Evolutionary conservation across 2,797 vertebrate genomes (phyloP), one percentile per base, ranked within the genome.

Genomic region (Lophura swinhoii): DNA sequence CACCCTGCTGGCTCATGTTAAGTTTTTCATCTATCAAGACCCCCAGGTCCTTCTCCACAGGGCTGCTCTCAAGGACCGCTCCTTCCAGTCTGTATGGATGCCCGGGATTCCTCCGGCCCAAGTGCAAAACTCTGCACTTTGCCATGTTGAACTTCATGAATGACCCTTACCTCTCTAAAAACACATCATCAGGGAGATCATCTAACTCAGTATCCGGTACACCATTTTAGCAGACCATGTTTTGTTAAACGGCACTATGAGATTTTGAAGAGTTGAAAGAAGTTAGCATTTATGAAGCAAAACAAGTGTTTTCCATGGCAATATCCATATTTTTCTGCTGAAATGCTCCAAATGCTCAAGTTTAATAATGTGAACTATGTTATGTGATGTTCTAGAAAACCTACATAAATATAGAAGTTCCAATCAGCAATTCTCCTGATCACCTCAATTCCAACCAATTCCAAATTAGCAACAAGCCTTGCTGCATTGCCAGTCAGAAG

Each of bases 121-220:
- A n/a, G n/a, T n/a, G n/a, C n/a, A n/a, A n/a, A n/a, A n/a, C n/a
- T n/a, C n/a, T n/a, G n/a, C n/a, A n/a, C n/a, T n/a, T n/a, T n/a
- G n/a, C n/a, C n/a, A n/a, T n/a, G n/a, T n/a, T n/a, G n/a, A n/a
- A n/a, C n/a, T n/a, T n/a, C n/a, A n/a, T n/a, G n/a, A n/a, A 87
- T 84, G 79, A 84, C 91, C 87, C 86, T 44, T 87, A 84, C 12
- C 31, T 63, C 67, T 81, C 87, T 12, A 49, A 87, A 91, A 86
- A 88, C 46, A 7, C 53, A 73, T 49, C 75, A 75, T 35, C 49
- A 84, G 53, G 72, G 76, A 90, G 37, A 83, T 23, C 22, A 79
- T 0, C 2, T 3, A 80, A 31, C 82, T 62, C 29, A 87, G 6
- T 20, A 75, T 21, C 59, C 75, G 46, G 26, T 49, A 51, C 49